Evolutionary conservation across 2,113 vertebrate genomes (phyloP), one percentile per base, ranked within the genome.

Genomic region (Chloropsis cyanopogon): DNA sequence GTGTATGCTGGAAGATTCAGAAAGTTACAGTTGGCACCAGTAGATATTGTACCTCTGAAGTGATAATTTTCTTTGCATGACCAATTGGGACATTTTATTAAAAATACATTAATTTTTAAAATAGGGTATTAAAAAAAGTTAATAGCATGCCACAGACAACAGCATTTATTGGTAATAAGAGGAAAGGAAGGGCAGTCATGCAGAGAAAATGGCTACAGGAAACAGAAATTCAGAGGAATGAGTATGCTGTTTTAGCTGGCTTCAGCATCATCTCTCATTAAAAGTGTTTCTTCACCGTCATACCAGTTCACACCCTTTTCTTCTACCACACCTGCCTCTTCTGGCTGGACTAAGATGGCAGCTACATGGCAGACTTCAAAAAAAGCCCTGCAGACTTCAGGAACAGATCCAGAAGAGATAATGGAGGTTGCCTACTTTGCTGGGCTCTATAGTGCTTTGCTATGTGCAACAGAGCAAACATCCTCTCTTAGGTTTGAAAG

Each of bases 31-130:
- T 92, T 81, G 83, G 39, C 18, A 21, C 41, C 66, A 41, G 5
- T 19, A 54, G 42, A 24, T 13, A 14, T 44, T 79, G 9, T 41
- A 44, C 23, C 79, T 31, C 53, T 60, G 53, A 64, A 63, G 5
- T 4, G 2, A 57, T 79, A 49, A 68, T 53, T 71, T 91, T 82
- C 35, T 89, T 73, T 84, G 47, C 56, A 56, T 46, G 56, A 63
- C 26, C 5, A 10, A 8, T 21, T 75, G 22, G 65, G 53, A 75
- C 18, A 53, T 91, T 95, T 84, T 93, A 83, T 91, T 83, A 70
- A 88, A 93, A 92, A 88, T 70, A 70, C 11, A 77, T 88, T 73
- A 35, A 35, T 80, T 92, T 84, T 92, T 70, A 56, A 86, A 71
- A 61, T 16, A 6, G 4, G 5, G 33, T 61, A 87, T 87, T 89